Percentiles rank a stretch among this genome's conserved stretches.
These are phyloP conservation scores for Machimus rusticus DNA, from an alignment of 2,888 invertebrate species.

Conservation along the genomic window DNA sequence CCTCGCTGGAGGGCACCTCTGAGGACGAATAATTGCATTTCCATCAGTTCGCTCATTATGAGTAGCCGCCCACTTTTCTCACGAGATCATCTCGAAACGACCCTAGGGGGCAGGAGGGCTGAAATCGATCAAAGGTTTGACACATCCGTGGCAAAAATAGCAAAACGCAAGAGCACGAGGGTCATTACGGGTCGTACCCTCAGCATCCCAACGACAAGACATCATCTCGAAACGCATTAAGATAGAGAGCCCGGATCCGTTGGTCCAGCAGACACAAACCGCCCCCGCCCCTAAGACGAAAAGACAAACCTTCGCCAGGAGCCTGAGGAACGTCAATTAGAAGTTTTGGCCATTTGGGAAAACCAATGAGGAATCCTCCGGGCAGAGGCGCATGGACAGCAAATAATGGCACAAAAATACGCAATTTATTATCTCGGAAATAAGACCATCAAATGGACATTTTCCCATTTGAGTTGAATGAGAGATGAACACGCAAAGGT, in stretches of 20 bases:
- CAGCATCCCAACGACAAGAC: not conserved
- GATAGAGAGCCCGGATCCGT: not conserved
- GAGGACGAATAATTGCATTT: not conserved
- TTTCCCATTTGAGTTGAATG: conserved; percentile 46
- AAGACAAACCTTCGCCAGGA: conserved; percentile 30
- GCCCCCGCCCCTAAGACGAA: not conserved
- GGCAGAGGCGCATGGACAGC: conserved; percentile 15
- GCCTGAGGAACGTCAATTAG: conserved; percentile 44
- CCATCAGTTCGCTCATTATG: not conserved
- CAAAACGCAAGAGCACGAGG: not conserved
- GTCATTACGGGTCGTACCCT: conserved; percentile 2
- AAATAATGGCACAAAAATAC: conserved; percentile 46
- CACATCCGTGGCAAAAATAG: not conserved
- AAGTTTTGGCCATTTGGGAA: conserved; percentile 46
- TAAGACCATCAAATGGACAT: conserved; percentile 46
- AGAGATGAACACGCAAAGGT: conserved; percentile 48
- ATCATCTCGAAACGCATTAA: not conserved
- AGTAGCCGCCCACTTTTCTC: not conserved
- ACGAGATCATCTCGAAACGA: not conserved
- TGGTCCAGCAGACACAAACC: not conserved
- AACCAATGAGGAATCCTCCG: conserved; percentile 40
- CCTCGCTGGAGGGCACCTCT: not conserved
- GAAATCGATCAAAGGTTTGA: conserved; percentile 13
- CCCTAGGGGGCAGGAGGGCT: not conserved
- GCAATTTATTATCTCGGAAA: conserved; percentile 46